These are phyloP conservation scores for Blastobasis adustella DNA, from an alignment of 2,888 invertebrate genomes.

Conservation along the genomic window DNA sequence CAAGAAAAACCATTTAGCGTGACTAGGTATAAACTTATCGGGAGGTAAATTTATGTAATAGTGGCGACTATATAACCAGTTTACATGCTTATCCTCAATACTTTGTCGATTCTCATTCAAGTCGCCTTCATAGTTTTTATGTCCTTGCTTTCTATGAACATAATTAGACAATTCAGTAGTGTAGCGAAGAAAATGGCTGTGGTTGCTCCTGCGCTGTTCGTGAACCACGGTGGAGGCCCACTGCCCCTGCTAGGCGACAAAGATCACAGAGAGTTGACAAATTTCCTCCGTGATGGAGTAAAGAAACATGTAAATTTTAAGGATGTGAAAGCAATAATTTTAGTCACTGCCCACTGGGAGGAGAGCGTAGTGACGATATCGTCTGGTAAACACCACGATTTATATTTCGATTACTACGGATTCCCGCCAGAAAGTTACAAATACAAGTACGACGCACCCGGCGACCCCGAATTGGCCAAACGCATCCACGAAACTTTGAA, in stretches of 20 bases:
- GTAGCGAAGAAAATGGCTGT: constrained; percentile 46
- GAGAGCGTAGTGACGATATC: constrained; percentile 57
- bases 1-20: constrained; percentile 2
- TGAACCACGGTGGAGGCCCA: constrained; percentile 66
- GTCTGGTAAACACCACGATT: constrained; percentile 50
- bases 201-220: constrained; percentile 60
- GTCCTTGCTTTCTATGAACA: constrained; percentile 62
- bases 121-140: constrained; percentile 57
- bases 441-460: constrained; percentile 60
- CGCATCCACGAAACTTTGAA: constrained; percentile 43
- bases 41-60: constrained; percentile 18
- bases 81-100: constrained; percentile 64
- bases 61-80: constrained; percentile 19
- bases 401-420: constrained; percentile 66
- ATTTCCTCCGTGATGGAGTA: constrained; percentile 51
- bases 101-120: constrained; percentile 53
- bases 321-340: constrained; percentile 53
- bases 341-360: constrained; percentile 67
- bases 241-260: constrained; percentile 57
- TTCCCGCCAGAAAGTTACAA: constrained; percentile 62
- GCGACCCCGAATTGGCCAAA: constrained; percentile 50
- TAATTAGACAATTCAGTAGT: constrained; percentile 50
- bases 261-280: constrained; percentile 51
- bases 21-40: neutral
- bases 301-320: constrained; percentile 53